phyloP scores from a whole-genome alignment of 2,113 vertebrate species.

The Romanogobio albipinnatus region DNA sequence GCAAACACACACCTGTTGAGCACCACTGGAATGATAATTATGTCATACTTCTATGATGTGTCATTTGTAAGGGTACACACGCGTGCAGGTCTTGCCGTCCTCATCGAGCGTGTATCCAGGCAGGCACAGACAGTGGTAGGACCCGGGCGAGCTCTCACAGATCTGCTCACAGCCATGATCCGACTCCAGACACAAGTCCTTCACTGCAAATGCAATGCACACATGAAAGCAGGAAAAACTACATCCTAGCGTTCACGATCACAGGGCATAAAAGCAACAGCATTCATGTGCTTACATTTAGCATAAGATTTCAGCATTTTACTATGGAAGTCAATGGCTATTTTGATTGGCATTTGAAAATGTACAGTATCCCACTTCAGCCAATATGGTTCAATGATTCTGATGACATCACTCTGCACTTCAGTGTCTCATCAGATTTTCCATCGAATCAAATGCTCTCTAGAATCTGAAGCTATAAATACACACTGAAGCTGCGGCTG shows the following conservation, averaged over 20 bases:
- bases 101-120: constrained; percentile 82
- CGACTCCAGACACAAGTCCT: constrained; percentile 82
- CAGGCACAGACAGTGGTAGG: constrained; percentile 87
- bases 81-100: constrained; percentile 85
- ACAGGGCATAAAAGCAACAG: background rate
- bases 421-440: too few relatives aligned
- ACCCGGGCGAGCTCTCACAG: constrained; percentile 82
- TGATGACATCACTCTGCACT: too few relatives aligned
- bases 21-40: background rate
- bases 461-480: too few relatives aligned
- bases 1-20: constrained; percentile 47
- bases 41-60: background rate
- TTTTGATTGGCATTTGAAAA: too few relatives aligned
- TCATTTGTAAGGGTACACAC: constrained; percentile 60
- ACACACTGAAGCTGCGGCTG: too few relatives aligned
- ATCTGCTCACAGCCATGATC: constrained; percentile 90
- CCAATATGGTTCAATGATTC: too few relatives aligned
- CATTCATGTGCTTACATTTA: background rate
- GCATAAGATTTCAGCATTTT: background rate
- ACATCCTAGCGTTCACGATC: background rate
- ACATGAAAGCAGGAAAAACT: background rate
- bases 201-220: constrained; percentile 70
- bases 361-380: too few relatives aligned
- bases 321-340: too few relatives aligned
- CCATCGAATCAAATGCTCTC: too few relatives aligned